phyloP scores from a whole-genome alignment of 2,888 invertebrate species.

The Polyommatus icarus region DNA sequence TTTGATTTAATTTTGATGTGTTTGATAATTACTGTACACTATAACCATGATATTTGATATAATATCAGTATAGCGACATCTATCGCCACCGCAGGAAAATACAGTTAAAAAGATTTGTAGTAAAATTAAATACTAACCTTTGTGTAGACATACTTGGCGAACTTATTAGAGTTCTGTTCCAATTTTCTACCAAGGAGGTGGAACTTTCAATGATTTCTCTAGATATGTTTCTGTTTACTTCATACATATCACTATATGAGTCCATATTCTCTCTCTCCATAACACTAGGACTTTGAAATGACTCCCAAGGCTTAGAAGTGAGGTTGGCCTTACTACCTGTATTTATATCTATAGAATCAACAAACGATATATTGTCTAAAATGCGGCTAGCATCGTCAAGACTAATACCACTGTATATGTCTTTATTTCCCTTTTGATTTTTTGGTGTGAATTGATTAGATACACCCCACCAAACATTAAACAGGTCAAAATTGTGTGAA shows the following conservation, averaged over 20 bases:
- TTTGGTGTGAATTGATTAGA: slow-evolving; percentile 50
- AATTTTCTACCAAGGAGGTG: slow-evolving; percentile 46
- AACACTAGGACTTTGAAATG: slow-evolving; percentile 58
- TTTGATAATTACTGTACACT: too few species aligned
- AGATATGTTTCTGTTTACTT: slow-evolving; percentile 54
- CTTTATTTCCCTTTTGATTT: slow-evolving; percentile 44
- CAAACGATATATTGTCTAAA: slow-evolving; percentile 65
- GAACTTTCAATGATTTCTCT: slow-evolving; percentile 50
- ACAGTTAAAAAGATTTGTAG: slow-evolving; percentile 36
- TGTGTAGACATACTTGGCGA: slow-evolving; percentile 56
- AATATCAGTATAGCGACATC: too few species aligned
- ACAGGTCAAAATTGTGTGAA: slow-evolving; percentile 47
- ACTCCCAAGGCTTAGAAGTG: slow-evolving; percentile 59
- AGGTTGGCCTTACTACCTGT: slow-evolving; percentile 47
- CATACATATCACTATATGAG: slow-evolving; percentile 51
- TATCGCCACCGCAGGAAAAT: too few species aligned
- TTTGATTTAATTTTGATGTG: too few species aligned
- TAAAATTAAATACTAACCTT: slow-evolving; percentile 51
- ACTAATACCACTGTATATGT: slow-evolving; percentile 34
- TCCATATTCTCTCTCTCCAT: slow-evolving; percentile 60
- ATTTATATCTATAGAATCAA: slow-evolving; percentile 53
- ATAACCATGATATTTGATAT: too few species aligned
- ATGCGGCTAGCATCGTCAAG: slow-evolving; percentile 47
- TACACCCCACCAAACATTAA: slow-evolving; percentile 68
- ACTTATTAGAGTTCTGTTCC: slow-evolving; percentile 47